These are phyloP conservation scores for Papilio polyxenes DNA, from an alignment of 1,140 invertebrate genomes.

Conservation along the genomic window DNA sequence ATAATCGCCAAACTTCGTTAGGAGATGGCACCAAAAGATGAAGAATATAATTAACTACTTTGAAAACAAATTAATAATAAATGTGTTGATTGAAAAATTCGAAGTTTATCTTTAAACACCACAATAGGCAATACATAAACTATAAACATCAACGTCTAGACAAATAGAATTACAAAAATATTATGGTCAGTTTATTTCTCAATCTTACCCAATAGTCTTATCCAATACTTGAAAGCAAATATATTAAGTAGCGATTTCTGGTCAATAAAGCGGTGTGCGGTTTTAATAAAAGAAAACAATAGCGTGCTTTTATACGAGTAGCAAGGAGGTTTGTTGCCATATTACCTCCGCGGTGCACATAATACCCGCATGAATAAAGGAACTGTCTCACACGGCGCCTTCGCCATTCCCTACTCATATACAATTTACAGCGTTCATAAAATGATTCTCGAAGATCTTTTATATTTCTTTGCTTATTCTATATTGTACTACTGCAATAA, in stretches of 20 bases:
- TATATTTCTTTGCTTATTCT: background rate
- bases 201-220: background rate
- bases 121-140: background rate
- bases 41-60: too few species aligned
- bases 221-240: background rate
- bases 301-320: constrained; percentile 2
- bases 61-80: too few species aligned
- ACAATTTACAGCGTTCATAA: constrained; percentile 17
- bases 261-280: constrained; percentile 28
- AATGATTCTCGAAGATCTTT: constrained; percentile 10
- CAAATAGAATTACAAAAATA: background rate
- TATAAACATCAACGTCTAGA: background rate
- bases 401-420: constrained; percentile 17
- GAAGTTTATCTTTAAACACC: background rate
- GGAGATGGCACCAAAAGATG: too few species aligned
- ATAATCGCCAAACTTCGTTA: too few species aligned
- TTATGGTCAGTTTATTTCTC: background rate
- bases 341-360: constrained; percentile 27
- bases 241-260: constrained; percentile 3
- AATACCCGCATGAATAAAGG: constrained; percentile 34
- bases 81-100: too few species aligned
- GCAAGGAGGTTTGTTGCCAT: constrained; percentile 12
- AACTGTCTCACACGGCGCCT: background rate
- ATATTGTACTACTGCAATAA: constrained; percentile 14
- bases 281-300: constrained; percentile 39